A percentile compares a stretch with the other conserved stretches of the same genome.
Evolutionary conservation across 2,113 vertebrate species (phyloP).

Genomic region (Rafetus swinhoei): DNA sequence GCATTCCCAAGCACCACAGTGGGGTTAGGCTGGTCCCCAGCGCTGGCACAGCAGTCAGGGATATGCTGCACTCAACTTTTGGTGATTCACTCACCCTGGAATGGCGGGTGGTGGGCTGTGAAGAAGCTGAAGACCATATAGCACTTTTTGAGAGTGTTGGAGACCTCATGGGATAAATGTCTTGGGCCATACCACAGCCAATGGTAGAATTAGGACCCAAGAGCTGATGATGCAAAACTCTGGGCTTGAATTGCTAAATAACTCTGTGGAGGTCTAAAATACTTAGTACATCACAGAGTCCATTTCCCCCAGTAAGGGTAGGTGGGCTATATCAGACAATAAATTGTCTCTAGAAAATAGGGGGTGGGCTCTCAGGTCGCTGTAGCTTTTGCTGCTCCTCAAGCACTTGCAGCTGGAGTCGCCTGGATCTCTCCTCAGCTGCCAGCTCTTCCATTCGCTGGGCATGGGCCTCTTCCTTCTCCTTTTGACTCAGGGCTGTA

Average conservation of each 20-base stretch:
- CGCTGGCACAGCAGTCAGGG: neutral
- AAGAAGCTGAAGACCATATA: neutral
- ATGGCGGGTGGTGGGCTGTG: neutral
- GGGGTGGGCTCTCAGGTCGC: too few species aligned
- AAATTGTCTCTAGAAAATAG: neutral
- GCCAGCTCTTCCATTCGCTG: too few species aligned
- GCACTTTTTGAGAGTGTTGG: neutral
- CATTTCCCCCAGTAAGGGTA: neutral
- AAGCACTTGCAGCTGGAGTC: too few species aligned
- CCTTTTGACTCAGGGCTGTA: too few species aligned
- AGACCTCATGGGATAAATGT: neutral
- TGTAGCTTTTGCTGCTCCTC: too few species aligned
- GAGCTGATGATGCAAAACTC: neutral
- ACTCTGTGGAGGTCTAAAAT: neutral
- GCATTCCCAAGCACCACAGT: neutral
- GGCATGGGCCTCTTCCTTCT: too few species aligned
- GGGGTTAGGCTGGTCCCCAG: neutral
- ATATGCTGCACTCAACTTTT: neutral
- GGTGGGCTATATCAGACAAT: neutral
- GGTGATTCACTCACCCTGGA: neutral
- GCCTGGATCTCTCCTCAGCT: too few species aligned
- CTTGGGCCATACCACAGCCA: neutral
- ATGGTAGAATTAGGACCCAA: neutral
- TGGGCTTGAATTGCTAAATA: neutral
- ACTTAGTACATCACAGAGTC: neutral